Percentiles rank a stretch among this genome's conserved stretches.
These are phyloP conservation scores for Zoroaster sp. DNA, from an alignment of 53 echinoderm and acorn worm species.

Conservation along the genomic window DNA sequence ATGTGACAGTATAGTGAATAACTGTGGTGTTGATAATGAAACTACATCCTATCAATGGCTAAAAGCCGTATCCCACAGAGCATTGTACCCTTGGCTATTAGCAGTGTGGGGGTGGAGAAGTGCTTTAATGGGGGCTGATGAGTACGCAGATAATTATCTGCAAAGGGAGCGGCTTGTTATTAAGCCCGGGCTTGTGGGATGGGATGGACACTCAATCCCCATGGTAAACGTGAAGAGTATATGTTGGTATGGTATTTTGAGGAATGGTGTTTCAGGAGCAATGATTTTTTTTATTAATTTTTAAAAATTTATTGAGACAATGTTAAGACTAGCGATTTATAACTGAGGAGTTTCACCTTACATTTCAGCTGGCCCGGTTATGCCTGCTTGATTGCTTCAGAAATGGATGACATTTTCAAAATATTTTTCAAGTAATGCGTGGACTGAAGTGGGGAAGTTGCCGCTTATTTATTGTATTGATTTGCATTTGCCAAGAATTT, in stretches of 20 bases:
- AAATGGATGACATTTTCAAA: constrained; percentile 24
- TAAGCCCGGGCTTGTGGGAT: not conserved
- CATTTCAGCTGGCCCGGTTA: too few relatives aligned
- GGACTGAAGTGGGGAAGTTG: not conserved
- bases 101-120: not conserved
- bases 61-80: not conserved
- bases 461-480: not conserved
- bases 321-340: not conserved
- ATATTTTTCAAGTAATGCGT: not conserved
- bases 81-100: not conserved
- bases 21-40: too few relatives aligned
- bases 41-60: too few relatives aligned
- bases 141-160: not conserved
- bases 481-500: not conserved
- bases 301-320: not conserved
- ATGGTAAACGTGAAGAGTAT: not conserved
- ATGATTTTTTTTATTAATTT: not conserved
- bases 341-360: not conserved
- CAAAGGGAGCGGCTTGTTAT: not conserved
- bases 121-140: not conserved
- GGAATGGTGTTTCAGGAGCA: not conserved
- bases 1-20: too few relatives aligned
- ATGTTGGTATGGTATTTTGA: not conserved
- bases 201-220: not conserved
- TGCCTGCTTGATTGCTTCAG: not conserved